phyloP scores from a whole-genome alignment of 1,140 invertebrate species.

The Spodoptera frugiperda region DNA sequence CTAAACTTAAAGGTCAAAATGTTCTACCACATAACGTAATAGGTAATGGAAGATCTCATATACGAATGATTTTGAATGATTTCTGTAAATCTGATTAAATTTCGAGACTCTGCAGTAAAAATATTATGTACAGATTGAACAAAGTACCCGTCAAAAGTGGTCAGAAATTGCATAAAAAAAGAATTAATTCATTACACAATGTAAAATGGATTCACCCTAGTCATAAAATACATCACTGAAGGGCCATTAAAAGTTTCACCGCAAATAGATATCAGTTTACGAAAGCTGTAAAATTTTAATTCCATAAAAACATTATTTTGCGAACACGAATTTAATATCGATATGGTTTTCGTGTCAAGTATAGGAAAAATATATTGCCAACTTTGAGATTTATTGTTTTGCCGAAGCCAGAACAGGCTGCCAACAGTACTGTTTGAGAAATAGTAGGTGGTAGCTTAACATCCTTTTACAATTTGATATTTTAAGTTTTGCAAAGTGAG shows the following conservation, averaged over 20 bases:
- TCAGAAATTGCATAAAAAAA: no score
- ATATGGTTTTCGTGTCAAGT: conserved; percentile 34
- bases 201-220: background rate
- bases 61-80: no score
- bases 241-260: conserved; percentile 14
- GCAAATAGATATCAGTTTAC: conserved; percentile 16
- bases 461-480: conserved; percentile 17
- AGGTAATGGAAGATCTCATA: no score
- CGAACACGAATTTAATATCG: conserved; percentile 25
- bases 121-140: no score
- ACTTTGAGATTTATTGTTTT: conserved; percentile 28
- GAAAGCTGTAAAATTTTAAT: conserved; percentile 29
- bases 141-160: no score
- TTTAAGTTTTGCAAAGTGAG: background rate
- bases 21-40: no score
- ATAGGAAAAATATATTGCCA: conserved; percentile 35
- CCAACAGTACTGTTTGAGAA: conserved; percentile 20
- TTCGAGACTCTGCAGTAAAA: no score
- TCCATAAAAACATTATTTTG: conserved; percentile 25
- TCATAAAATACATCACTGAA: background rate
- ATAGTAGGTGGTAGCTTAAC: background rate
- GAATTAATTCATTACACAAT: background rate
- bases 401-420: conserved; percentile 19
- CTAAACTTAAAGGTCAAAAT: no score
- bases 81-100: no score